Base-by-base conservation (phyloP, 2,113 vertebrate species). In the Phylloscopus trochiloides region DNA sequence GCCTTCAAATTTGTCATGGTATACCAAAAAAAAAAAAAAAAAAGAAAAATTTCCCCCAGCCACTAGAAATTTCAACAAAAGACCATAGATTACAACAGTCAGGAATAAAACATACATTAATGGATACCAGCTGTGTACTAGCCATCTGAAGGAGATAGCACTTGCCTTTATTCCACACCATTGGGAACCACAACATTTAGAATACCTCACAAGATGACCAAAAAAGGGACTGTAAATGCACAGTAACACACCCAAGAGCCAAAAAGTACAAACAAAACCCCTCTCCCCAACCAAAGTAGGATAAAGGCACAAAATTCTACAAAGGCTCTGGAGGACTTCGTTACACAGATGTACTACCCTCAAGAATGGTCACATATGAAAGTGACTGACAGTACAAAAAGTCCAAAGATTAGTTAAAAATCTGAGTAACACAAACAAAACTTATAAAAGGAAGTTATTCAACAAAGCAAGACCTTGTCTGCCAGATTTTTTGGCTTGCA, bases 201-300 rank as follows among this genome's bases (percentile, higher is more conserved):
- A 83, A 43, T 1, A 28, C 62, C 57, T 65, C 17, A 9, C 4
- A 88, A 38, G 32, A 83, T 17, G 6, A 10, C n/a, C 34, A 28
- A 61, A 59, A 63, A 88, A 61, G 7, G 12, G 48, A n/a, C 19
- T 52, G 25, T 14, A 55, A 17, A 7, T 40, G 3, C 29, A n/a
- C 52, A 88, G 11, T 19, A 31, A 72, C 17, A 32, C 4, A 76
- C 1, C 13, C 0, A 0, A 42, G 10, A 68, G 4, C 3, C 7
- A 71, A 42, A 48, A 20, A 32, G 6, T 3, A 1, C 6, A 14
- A 65, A 38, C 5, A 65, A 54, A 70, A 65, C 1, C 3, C 8
- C 7, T 36, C 72, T 51, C 21, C 42, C 11, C 20, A 72, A n/a
- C 14, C 12, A 67, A 78, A 8, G 3, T 3, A 62, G 29, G 6